Evolutionary conservation across 2,113 vertebrate species (phyloP).

Genomic region (Salvelinus fontinalis): DNA sequence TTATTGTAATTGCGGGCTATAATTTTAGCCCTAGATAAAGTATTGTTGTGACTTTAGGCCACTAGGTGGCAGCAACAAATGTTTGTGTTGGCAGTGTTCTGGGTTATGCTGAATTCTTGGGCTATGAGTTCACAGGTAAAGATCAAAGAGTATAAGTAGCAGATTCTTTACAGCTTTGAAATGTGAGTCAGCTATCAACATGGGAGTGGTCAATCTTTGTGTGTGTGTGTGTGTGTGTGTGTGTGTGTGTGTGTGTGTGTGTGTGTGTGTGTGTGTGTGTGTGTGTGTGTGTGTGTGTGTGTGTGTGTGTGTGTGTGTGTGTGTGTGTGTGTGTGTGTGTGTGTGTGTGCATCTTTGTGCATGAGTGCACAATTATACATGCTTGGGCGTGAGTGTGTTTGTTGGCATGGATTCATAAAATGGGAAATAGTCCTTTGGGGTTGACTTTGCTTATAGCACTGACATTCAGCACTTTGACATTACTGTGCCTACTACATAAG

Average conservation of each 20-base stretch:
- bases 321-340: neutral
- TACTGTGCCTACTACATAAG: too few species aligned
- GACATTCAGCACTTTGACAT: too few species aligned
- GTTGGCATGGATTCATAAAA: neutral
- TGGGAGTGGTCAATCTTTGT: constrained; percentile 26
- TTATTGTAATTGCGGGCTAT: neutral
- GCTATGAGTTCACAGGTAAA: neutral
- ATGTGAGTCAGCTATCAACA: constrained; percentile 38
- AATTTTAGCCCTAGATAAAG: neutral
- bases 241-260: constrained; percentile 8
- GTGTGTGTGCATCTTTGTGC: neutral
- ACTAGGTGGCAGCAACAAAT: neutral
- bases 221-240: constrained; percentile 5
- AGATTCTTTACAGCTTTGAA: constrained; percentile 14
- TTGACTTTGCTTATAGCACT: too few species aligned
- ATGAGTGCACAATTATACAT: neutral
- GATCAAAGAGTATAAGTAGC: too few species aligned
- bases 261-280: neutral
- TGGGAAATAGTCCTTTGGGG: neutral
- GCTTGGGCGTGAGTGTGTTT: neutral
- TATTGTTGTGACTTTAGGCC: neutral
- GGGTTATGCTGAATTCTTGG: constrained; percentile 3
- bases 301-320: neutral
- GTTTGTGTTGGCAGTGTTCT: neutral
- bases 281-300: neutral